Conservation (phyloP, 2,888 invertebrate species). For the Drosophila lacicola region DNA sequence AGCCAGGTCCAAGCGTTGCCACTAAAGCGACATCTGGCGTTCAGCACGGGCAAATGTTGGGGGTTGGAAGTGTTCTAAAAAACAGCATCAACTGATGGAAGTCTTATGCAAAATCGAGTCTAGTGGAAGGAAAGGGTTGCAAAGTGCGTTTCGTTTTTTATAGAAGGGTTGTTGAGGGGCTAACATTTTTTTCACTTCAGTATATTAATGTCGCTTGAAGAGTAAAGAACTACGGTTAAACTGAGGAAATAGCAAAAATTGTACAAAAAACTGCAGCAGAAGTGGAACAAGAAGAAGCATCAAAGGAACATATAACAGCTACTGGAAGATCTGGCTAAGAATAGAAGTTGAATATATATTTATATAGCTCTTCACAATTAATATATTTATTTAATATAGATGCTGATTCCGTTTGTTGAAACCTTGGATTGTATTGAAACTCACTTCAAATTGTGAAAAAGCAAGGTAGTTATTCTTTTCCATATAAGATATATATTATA, state of each 20-base stretch:
- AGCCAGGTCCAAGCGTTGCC: background rate
- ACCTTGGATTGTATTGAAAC: background rate
- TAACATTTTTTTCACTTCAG: slow-evolving; percentile 51
- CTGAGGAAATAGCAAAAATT: too few relatives aligned
- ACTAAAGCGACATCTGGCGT: slow-evolving; percentile 64
- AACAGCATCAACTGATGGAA: background rate
- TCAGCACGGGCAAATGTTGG: background rate
- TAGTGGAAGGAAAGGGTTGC: slow-evolving; percentile 69
- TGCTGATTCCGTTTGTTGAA: background rate
- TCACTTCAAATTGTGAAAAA: too few relatives aligned
- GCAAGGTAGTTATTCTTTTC: too few relatives aligned
- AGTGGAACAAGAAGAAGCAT: background rate
- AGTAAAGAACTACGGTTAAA: slow-evolving; percentile 3
- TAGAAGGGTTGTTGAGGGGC: slow-evolving; percentile 55
- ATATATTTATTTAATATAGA: background rate
- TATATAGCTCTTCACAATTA: background rate
- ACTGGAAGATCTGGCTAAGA: background rate
- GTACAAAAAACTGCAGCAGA: background rate
- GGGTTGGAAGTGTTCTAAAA: slow-evolving; percentile 78
- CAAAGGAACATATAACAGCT: too few relatives aligned
- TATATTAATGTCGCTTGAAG: slow-evolving; percentile 6
- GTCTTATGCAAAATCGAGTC: slow-evolving; percentile 57
- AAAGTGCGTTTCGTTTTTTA: slow-evolving; percentile 40
- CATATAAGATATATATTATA: background rate
- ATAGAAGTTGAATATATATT: background rate